Conservation (phyloP, 2,113 vertebrate species). For the Peromyscus maniculatus region DNA sequence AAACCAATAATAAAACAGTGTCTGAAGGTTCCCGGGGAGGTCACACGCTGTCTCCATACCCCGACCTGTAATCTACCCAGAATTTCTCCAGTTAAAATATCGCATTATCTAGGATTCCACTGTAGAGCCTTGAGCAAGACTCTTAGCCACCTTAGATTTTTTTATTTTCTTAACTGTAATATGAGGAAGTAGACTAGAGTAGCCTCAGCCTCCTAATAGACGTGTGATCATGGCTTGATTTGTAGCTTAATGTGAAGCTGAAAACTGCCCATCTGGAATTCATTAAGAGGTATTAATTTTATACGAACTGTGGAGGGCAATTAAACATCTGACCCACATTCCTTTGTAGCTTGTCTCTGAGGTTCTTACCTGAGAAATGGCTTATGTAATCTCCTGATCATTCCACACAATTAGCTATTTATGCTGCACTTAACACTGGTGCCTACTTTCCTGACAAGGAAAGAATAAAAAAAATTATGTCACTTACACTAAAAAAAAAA, state of each 20-base stretch:
- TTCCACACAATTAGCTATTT: conserved; percentile 75
- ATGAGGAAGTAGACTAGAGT: conserved; percentile 20
- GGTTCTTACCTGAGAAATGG: conserved; percentile 53
- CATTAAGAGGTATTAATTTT: conserved; percentile 67
- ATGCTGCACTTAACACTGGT: conserved; percentile 68
- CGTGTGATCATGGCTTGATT: conserved; percentile 31
- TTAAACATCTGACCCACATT: conserved; percentile 63
- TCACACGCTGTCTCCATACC: too few species aligned
- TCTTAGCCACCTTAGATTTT: conserved; percentile 25
- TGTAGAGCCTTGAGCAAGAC: neutral
- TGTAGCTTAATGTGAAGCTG: conserved; percentile 43
- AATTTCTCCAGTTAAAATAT: neutral
- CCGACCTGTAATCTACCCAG: neutral
- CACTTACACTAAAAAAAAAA: conserved; percentile 25
- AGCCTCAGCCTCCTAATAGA: conserved; percentile 18
- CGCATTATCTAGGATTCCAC: neutral
- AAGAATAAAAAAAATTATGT: conserved; percentile 42
- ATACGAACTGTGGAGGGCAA: neutral
- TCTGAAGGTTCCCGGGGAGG: neutral
- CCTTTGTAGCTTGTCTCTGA: conserved; percentile 32
- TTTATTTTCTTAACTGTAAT: conserved; percentile 45
- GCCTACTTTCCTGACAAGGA: conserved; percentile 42
- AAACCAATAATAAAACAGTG: neutral
- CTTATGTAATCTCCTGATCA: conserved; percentile 63
- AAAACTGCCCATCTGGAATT: conserved; percentile 58